These are phyloP conservation scores for Artibeus lituratus DNA, from an alignment of 2,797 vertebrate genomes.

Conservation along the genomic window DNA sequence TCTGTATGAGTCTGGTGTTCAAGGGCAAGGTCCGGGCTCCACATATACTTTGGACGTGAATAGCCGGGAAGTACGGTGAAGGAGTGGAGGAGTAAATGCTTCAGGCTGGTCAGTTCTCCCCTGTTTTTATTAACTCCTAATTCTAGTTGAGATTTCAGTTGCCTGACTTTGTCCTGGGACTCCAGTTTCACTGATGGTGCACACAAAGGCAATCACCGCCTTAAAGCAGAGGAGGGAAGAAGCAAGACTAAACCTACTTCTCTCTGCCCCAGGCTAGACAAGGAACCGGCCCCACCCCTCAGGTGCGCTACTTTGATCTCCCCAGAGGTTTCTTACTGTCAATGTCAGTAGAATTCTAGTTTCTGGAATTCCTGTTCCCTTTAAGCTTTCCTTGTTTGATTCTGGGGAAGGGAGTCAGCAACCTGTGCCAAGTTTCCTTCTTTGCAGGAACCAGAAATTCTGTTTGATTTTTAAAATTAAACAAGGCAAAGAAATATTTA, in stretches of 20 bases:
- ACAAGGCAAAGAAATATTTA: not conserved
- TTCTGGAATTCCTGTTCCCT: not conserved
- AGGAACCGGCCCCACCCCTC: accelerated
- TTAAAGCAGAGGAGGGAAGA: not conserved
- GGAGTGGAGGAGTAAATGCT: not conserved
- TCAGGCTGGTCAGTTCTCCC: not conserved
- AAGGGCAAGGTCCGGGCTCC: not conserved
- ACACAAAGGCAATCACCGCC: not conserved
- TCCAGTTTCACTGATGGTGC: not conserved
- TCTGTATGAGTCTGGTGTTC: not conserved
- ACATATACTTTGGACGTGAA: not conserved
- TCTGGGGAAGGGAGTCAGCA: not conserved
- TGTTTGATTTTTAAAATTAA: constrained; percentile 26
- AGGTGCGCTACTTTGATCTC: not conserved
- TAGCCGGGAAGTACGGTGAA: not conserved
- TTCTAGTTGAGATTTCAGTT: not conserved
- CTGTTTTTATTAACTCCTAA: not conserved
- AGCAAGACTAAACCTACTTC: not conserved
- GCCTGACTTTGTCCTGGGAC: not conserved
- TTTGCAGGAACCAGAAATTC: constrained; percentile 16
- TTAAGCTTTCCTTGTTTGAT: not conserved
- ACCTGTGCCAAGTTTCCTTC: not conserved
- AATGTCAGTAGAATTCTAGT: not conserved
- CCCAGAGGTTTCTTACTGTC: not conserved
- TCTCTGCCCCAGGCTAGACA: not conserved